Conservation (phyloP, 2,888 invertebrate species). For the Drosophila affinis region DNA sequence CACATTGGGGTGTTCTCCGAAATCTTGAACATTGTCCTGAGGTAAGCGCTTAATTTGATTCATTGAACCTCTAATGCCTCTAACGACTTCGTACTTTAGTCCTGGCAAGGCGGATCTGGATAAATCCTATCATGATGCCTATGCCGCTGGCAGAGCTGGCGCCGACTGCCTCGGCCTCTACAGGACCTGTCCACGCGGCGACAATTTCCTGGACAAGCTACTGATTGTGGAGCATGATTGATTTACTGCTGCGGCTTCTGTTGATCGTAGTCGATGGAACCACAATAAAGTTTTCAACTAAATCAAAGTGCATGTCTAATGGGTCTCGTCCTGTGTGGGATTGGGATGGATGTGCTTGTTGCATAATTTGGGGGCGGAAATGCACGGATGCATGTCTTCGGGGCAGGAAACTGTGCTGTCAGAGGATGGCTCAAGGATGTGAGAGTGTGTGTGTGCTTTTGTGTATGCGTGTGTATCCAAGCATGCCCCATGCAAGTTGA, state of each 20-base stretch:
- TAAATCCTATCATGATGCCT: slow-evolving; percentile 86
- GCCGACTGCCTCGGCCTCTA: slow-evolving; percentile 87
- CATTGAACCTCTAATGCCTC: background rate
- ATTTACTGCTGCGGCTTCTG: slow-evolving; percentile 33
- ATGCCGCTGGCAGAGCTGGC: slow-evolving; percentile 87
- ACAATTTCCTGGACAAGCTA: slow-evolving; percentile 86
- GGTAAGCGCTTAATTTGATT: slow-evolving; percentile 58
- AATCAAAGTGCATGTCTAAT: slow-evolving; percentile 76
- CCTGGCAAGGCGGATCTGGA: slow-evolving; percentile 84
- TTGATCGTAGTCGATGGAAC: slow-evolving; percentile 21
- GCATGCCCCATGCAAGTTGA: slow-evolving; percentile 15
- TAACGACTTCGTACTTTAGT: slow-evolving; percentile 46
- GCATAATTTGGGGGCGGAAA: slow-evolving; percentile 71
- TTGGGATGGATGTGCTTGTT: slow-evolving; percentile 48
- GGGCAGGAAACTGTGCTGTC: slow-evolving; percentile 52
- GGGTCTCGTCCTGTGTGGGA: slow-evolving; percentile 50
- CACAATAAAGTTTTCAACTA: slow-evolving; percentile 63
- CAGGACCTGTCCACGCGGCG: slow-evolving; percentile 86
- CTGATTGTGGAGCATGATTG: slow-evolving; percentile 82
- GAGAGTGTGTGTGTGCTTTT: slow-evolving; percentile 7
- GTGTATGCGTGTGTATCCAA: slow-evolving; percentile 20
- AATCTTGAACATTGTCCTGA: slow-evolving; percentile 77
- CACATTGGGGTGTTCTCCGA: slow-evolving; percentile 76
- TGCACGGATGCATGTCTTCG: slow-evolving; percentile 39
- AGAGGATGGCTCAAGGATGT: slow-evolving; percentile 22